Percentiles rank a stretch among this genome's conserved stretches.
phyloP scores from a whole-genome alignment of 1,140 invertebrate genomes.

The Magallana gigas region DNA sequence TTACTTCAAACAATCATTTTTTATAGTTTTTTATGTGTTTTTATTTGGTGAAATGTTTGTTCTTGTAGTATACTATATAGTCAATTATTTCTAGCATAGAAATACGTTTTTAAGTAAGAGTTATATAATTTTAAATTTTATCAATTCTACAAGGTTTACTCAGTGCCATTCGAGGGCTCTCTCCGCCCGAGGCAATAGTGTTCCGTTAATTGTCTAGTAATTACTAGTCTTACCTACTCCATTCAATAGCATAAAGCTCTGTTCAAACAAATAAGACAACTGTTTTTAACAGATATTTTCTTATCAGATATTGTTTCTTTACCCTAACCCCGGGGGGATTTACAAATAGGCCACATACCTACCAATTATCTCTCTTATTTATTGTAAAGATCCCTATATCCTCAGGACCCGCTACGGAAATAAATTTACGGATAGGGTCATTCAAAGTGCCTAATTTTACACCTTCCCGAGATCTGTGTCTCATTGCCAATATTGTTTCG shows the following conservation, averaged over 20 bases:
- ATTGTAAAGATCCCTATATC: not conserved
- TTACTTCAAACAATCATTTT: too few species aligned
- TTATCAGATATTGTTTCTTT: constrained; percentile 34
- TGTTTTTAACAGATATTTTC: constrained; percentile 33
- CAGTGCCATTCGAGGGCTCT: not conserved
- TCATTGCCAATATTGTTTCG: not conserved
- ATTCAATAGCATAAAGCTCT: constrained; percentile 16
- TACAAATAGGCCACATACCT: constrained; percentile 13
- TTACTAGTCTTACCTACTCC: not conserved
- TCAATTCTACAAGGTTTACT: not conserved
- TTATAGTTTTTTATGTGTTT: too few species aligned
- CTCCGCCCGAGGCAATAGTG: not conserved
- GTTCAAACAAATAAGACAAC: constrained; percentile 36
- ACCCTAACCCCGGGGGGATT: not conserved
- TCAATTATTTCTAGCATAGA: not conserved
- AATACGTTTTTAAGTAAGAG: not conserved
- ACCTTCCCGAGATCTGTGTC: not conserved
- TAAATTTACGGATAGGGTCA: constrained; percentile 1
- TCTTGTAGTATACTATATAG: not conserved
- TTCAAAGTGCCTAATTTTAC: not conserved
- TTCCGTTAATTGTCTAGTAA: constrained; percentile 9
- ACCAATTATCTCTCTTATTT: constrained; percentile 5
- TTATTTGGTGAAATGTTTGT: too few species aligned
- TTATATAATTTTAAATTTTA: not conserved
- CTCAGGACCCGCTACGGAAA: not conserved